These are phyloP conservation scores for Seriola rivoliana DNA, from an alignment of 2,113 vertebrate genomes.

Conservation along the genomic window DNA sequence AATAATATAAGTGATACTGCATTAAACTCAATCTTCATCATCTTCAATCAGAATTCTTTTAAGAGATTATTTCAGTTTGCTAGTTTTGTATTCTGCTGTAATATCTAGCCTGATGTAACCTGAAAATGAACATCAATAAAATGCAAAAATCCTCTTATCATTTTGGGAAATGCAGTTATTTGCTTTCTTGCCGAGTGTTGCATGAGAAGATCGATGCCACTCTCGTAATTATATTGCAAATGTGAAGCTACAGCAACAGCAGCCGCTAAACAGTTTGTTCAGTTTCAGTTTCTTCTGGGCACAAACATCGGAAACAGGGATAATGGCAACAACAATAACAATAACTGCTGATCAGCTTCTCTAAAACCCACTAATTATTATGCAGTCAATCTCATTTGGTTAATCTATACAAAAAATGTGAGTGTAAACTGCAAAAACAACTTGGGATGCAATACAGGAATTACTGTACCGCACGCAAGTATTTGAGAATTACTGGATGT, in stretches of 20 bases:
- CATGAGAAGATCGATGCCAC: neutral
- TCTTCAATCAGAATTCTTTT: neutral
- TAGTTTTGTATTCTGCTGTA: conserved; percentile 46
- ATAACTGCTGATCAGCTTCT: too few relatives aligned
- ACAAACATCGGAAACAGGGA: neutral
- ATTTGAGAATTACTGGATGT: too few relatives aligned
- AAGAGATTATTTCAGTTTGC: conserved; percentile 46
- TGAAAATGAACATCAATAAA: conserved; percentile 63
- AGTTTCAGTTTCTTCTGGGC: neutral
- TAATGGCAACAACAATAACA: neutral
- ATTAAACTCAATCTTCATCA: neutral
- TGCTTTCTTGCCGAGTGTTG: neutral
- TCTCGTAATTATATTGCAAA: neutral
- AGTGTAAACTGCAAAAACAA: too few relatives aligned
- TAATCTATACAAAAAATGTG: too few relatives aligned
- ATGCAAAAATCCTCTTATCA: conserved; percentile 3
- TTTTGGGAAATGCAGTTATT: neutral
- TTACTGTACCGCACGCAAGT: too few relatives aligned
- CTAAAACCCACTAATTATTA: too few relatives aligned
- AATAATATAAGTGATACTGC: conserved; percentile 8
- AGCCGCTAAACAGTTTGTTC: neutral
- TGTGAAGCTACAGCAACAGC: neutral
- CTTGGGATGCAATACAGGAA: too few relatives aligned
- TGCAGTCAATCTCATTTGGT: too few relatives aligned
- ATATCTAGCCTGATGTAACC: conserved; percentile 56